Conservation (phyloP, 1,140 invertebrate genomes). For the Drosophila hydei region DNA sequence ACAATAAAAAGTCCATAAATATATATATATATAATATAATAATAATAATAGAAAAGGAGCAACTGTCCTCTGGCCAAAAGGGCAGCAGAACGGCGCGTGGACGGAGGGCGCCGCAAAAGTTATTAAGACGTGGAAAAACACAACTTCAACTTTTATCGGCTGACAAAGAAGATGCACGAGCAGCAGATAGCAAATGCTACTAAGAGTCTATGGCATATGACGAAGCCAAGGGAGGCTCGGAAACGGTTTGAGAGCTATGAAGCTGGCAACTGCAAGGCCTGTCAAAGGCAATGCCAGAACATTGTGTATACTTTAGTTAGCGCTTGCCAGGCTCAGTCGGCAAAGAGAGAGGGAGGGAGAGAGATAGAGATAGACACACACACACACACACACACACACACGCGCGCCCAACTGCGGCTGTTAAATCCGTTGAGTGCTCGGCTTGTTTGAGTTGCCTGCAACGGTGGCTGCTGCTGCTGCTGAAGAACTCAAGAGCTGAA, state of each 20-base stretch:
- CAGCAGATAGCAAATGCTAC: slow-evolving; percentile 10
- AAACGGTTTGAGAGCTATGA: too few species aligned
- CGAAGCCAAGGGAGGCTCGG: too few species aligned
- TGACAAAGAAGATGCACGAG: slow-evolving; percentile 23
- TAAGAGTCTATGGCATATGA: neutral
- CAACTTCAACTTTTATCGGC: slow-evolving; percentile 35
- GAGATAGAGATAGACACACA: neutral
- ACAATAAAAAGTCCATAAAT: slow-evolving; percentile 15
- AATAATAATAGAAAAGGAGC: neutral
- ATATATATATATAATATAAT: slow-evolving; percentile 1
- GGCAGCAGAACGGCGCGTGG: neutral
- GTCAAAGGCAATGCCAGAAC: slow-evolving; percentile 45
- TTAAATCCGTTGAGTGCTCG: slow-evolving; percentile 37
- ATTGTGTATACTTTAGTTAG: slow-evolving; percentile 26
- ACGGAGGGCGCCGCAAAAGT: slow-evolving; percentile 6
- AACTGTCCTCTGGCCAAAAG: slow-evolving; percentile 12
- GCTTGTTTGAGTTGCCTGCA: slow-evolving; percentile 37
- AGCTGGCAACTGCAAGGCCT: slow-evolving; percentile 32
- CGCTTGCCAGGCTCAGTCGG: slow-evolving; percentile 26
- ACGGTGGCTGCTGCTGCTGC: slow-evolving; percentile 15
- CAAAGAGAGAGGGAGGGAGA: slow-evolving; percentile 1
- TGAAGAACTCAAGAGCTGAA: slow-evolving; percentile 16
- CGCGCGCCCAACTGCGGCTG: neutral
- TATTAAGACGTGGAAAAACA: slow-evolving; percentile 22
- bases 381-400: slow-evolving; percentile 12